A percentile compares a stretch with the other conserved stretches of the same genome.
Conservation (phyloP, 2,888 invertebrate genomes). For the Heliconius charithonia region DNA sequence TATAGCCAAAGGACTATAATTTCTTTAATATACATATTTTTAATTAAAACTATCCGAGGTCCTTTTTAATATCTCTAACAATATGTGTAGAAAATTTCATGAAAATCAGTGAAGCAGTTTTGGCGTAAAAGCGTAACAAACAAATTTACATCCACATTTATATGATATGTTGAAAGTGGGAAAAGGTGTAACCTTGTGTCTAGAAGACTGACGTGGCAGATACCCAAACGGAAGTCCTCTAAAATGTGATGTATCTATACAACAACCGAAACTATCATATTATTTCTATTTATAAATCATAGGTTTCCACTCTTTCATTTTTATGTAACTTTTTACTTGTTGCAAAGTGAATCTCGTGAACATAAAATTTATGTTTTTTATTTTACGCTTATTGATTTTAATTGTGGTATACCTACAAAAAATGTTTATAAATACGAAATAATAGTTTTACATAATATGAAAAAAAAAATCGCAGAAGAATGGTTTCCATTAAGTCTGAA, state of each 20-base stretch:
- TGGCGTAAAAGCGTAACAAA: no score
- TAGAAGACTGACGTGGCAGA: no score
- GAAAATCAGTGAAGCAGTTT: no score
- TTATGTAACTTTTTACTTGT: neutral
- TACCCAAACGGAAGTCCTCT: no score
- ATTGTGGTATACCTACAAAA: constrained; percentile 3
- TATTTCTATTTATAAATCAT: neutral
- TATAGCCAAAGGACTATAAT: no score
- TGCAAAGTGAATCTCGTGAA: neutral
- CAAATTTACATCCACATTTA: no score
- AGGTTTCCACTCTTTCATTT: neutral
- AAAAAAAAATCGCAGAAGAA: constrained; percentile 13
- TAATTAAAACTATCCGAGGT: no score
- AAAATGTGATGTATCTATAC: no score
- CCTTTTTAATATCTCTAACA: no score
- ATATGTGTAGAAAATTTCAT: no score
- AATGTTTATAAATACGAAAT: constrained; percentile 21
- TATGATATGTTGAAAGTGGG: neutral
- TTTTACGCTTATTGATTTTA: constrained; percentile 5
- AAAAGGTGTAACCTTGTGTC: neutral
- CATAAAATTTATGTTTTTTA: constrained; percentile 1
- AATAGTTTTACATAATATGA: constrained; percentile 12
- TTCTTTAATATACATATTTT: no score
- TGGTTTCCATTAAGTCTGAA: constrained; percentile 35
- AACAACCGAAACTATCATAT: neutral